Conservation (phyloP, 2,888 invertebrate species). For the Agrenia bidenticulata region DNA sequence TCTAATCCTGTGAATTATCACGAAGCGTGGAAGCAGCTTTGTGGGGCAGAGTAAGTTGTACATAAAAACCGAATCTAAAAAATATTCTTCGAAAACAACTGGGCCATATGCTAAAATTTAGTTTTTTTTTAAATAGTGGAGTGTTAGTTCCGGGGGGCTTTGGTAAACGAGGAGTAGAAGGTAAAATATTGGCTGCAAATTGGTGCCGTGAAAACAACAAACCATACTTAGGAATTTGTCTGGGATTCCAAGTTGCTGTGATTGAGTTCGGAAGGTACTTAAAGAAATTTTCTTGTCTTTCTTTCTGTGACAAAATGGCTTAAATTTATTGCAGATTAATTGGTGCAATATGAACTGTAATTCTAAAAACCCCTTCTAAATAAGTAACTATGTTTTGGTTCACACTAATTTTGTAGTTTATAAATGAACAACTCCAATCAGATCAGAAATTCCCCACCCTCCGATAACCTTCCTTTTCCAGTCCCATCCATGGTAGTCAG, state of each 20-base stretch:
- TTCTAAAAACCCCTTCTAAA: too few relatives aligned
- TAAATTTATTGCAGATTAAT: too few relatives aligned
- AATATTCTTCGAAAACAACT: background rate
- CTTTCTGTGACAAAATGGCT: background rate
- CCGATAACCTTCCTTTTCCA: slow-evolving; percentile 17
- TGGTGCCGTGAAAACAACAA: slow-evolving; percentile 89
- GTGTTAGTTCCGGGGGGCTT: slow-evolving; percentile 97
- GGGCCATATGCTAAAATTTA: too few relatives aligned
- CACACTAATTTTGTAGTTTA: background rate
- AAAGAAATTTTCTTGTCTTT: background rate
- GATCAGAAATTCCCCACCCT: slow-evolving; percentile 35
- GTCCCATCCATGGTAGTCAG: slow-evolving; percentile 14
- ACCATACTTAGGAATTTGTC: slow-evolving; percentile 92
- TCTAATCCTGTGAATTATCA: slow-evolving; percentile 82
- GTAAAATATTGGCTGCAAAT: slow-evolving; percentile 88
- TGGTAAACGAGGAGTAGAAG: slow-evolving; percentile 91
- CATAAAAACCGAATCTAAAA: slow-evolving; percentile 13
- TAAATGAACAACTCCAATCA: slow-evolving; percentile 37
- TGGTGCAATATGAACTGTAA: too few relatives aligned
- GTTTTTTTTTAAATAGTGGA: slow-evolving; percentile 65
- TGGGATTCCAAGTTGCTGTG: slow-evolving; percentile 96
- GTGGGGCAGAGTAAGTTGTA: slow-evolving; percentile 73
- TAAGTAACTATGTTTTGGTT: background rate
- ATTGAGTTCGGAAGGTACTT: slow-evolving; percentile 77
- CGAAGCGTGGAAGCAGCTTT: slow-evolving; percentile 89